phyloP scores from a whole-genome alignment of 2,888 invertebrate species.

The Tipula lateralis region DNA sequence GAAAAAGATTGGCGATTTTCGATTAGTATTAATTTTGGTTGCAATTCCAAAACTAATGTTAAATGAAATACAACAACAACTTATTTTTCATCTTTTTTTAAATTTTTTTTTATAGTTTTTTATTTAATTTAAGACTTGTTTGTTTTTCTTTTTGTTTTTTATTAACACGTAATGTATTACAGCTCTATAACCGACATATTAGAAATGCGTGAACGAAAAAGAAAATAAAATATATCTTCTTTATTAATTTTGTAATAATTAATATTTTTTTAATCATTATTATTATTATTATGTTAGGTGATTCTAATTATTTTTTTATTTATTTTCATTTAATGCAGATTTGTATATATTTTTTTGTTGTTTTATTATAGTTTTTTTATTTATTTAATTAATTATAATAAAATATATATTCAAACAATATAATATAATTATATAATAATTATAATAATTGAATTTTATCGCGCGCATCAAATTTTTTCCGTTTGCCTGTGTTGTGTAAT shows the following conservation, averaged over 20 bases:
- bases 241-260: conserved; percentile 7
- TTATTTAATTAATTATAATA: conserved; percentile 29
- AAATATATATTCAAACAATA: conserved; percentile 28
- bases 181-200: conserved; percentile 32
- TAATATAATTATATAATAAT: conserved; percentile 29
- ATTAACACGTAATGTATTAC: conserved; percentile 33
- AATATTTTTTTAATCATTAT: background rate
- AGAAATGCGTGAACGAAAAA: conserved; percentile 32
- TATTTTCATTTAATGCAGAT: background rate
- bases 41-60: background rate
- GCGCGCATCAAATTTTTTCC: conserved; percentile 28
- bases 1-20: background rate
- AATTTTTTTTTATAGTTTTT: background rate
- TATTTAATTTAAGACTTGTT: conserved; percentile 1
- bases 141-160: conserved; percentile 25
- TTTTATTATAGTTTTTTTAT: background rate
- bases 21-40: background rate
- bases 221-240: conserved; percentile 15
- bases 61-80: background rate
- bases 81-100: conserved; percentile 25
- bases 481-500: background rate
- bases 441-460: conserved; percentile 25
- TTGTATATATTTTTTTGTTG: background rate
- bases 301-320: conserved; percentile 3
- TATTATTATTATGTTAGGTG: conserved; percentile 27